Conservation (phyloP, 2,113 vertebrate species). For the Ramphastos sulfuratus region DNA sequence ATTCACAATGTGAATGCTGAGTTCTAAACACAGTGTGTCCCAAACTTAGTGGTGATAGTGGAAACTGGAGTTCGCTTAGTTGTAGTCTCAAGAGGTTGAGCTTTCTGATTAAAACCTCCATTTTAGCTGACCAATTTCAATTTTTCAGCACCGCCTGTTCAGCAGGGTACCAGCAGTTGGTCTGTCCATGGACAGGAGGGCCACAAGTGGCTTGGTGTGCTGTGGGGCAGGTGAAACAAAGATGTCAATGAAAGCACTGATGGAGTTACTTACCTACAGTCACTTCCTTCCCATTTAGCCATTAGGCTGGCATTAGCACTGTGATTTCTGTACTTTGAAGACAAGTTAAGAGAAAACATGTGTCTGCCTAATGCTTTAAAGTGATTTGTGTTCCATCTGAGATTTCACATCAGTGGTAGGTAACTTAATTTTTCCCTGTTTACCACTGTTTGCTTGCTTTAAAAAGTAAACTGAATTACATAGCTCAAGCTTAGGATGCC, state of each 20-base stretch:
- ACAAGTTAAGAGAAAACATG: neutral
- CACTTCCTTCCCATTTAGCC: neutral
- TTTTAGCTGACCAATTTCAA: neutral
- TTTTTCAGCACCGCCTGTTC: neutral
- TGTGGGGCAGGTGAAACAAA: neutral
- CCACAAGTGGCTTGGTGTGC: neutral
- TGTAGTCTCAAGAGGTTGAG: neutral
- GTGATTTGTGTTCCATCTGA: neutral
- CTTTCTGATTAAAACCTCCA: neutral
- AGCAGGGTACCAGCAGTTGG: neutral
- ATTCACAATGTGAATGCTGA: neutral
- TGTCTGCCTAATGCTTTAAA: neutral
- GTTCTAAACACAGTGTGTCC: neutral
- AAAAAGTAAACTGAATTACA: neutral
- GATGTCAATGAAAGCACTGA: neutral
- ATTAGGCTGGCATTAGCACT: neutral
- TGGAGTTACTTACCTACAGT: neutral
- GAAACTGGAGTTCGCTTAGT: neutral
- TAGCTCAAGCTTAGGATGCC: neutral
- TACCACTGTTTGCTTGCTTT: neutral
- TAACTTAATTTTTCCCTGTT: neutral
- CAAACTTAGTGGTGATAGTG: neutral
- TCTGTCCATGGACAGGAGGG: neutral
- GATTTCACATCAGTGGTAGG: neutral
- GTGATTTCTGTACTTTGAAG: neutral